Percentiles rank a stretch among this genome's conserved stretches.
phyloP scores from a whole-genome alignment of 2,797 vertebrate species.

The Pristis pectinata region DNA sequence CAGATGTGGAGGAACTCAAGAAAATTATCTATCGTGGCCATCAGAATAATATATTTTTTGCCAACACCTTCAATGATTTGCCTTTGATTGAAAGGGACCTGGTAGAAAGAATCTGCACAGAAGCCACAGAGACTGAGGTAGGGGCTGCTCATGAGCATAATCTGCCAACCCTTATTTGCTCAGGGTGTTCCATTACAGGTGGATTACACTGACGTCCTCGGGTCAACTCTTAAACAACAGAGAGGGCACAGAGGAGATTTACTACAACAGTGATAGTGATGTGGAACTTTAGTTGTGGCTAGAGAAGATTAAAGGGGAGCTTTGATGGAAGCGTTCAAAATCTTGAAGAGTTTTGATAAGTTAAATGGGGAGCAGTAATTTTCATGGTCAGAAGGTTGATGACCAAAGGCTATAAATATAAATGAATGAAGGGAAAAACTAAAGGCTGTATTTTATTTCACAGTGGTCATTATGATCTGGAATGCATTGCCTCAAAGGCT shows the following conservation, averaged over 20 bases:
- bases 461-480: not conserved
- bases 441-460: not conserved
- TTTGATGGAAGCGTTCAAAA: not conserved
- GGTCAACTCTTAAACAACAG: not conserved
- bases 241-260: not conserved
- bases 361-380: not conserved
- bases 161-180: no score
- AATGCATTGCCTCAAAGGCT: not conserved
- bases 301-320: not conserved
- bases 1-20: conserved; percentile 66
- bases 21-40: conserved; percentile 63
- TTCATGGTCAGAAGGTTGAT: not conserved
- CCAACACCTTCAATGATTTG: conserved; percentile 73
- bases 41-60: conserved; percentile 71
- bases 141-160: not conserved
- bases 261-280: not conserved
- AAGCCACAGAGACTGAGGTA: conserved; percentile 44
- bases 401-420: not conserved
- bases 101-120: conserved; percentile 66
- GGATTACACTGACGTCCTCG: not conserved
- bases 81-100: conserved; percentile 70
- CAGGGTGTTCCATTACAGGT: not conserved
- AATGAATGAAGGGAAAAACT: not conserved
- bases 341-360: not conserved
- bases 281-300: not conserved